phyloP scores from a whole-genome alignment of 2,888 invertebrate genomes.

The Pedicia rivosa region DNA sequence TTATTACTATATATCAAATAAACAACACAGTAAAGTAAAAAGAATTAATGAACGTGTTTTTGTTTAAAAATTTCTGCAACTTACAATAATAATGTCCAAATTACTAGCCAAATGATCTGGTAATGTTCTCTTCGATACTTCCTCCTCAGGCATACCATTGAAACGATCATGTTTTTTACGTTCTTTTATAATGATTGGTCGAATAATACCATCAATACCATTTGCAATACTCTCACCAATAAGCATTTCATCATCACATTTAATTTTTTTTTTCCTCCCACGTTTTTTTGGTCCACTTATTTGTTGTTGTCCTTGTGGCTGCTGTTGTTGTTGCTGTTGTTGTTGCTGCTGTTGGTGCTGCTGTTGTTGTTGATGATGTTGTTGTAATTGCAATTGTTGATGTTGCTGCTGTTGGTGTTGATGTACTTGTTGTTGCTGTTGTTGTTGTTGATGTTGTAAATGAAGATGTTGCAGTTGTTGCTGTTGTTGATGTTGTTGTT shows the following conservation, averaged over 20 bases:
- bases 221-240: background rate
- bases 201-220: slow-evolving; percentile 12
- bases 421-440: background rate
- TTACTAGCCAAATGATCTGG: slow-evolving; percentile 88
- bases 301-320: slow-evolving; percentile 4
- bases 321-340: slow-evolving; percentile 7
- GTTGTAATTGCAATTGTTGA: background rate
- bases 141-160: slow-evolving; percentile 93
- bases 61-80: slow-evolving; percentile 28
- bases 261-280: slow-evolving; percentile 70
- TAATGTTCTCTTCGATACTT: slow-evolving; percentile 81
- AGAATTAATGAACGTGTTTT: background rate
- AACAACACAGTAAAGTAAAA: background rate
- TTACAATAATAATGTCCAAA: slow-evolving; percentile 96
- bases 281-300: slow-evolving; percentile 54
- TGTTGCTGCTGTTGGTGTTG: background rate
- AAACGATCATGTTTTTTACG: slow-evolving; percentile 89
- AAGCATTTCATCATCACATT: slow-evolving; percentile 41
- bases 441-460: background rate
- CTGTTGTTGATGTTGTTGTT: slow-evolving; percentile 5
- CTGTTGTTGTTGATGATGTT: slow-evolving; percentile 14
- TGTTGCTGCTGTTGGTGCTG: slow-evolving; percentile 12
- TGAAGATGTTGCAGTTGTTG: slow-evolving; percentile 1
- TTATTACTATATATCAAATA: too few species aligned
- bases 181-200: slow-evolving; percentile 42